Evolutionary conservation across 2,888 invertebrate species (phyloP).

Genomic region (Ochropleura leucogaster): DNA sequence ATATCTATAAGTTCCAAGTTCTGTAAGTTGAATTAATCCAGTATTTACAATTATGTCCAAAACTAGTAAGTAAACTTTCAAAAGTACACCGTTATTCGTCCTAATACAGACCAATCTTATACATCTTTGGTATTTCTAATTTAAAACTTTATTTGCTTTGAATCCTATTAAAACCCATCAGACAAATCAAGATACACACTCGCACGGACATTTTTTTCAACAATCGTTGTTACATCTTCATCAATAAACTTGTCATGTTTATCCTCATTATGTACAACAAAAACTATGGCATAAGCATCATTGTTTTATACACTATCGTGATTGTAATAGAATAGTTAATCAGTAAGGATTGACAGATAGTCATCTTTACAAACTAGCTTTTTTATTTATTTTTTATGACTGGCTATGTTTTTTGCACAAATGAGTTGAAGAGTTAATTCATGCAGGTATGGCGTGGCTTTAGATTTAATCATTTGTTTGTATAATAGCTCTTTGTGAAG

Average conservation of each 20-base stretch:
- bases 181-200: neutral
- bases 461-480: slow-evolving; percentile 6
- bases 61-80: neutral
- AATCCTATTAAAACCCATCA: neutral
- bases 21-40: neutral
- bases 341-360: slow-evolving; percentile 18
- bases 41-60: neutral
- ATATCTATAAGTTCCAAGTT: neutral
- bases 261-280: slow-evolving; percentile 27
- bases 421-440: slow-evolving; percentile 10
- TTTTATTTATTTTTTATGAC: neutral
- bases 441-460: neutral
- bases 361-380: neutral
- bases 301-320: slow-evolving; percentile 31
- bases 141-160: neutral
- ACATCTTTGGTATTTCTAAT: neutral
- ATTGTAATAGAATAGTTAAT: slow-evolving; percentile 25
- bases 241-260: slow-evolving; percentile 31
- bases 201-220: slow-evolving; percentile 27
- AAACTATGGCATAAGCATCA: slow-evolving; percentile 42
- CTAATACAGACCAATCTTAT: neutral
- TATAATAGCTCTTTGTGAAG: neutral
- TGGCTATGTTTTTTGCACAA: neutral
- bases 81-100: neutral
- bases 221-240: slow-evolving; percentile 33